Base-by-base conservation (phyloP, 92 coral and sea anemone genomes). In the Montipora capitata region DNA sequence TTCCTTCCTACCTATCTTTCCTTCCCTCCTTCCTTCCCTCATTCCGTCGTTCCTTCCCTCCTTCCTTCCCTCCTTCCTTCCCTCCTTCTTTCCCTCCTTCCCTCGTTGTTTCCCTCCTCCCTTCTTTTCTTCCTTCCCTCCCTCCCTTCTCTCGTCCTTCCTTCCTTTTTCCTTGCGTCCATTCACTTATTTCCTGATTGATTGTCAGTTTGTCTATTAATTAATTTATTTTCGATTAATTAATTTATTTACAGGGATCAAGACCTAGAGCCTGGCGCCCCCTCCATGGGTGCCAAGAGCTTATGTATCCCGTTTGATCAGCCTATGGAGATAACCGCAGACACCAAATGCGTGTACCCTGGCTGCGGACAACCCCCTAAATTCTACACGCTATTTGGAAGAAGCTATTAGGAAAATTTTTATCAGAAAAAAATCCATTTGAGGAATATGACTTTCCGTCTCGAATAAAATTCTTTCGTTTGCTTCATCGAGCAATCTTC, bases 241-340 rank as follows among this genome's bases (percentile, higher is more conserved):
- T 57, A 59, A 3, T 69, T 38, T 4, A 69, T 42, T 40, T 82
- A 14, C 84, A 97, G 99, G 93, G 98, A 97, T 88, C 98, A 92
- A 78, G 97, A 93, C 4, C 76, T 92, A 66, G 99, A 97, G 59
- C 91, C 91, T 40, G 99, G 99, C 10, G 99, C 99, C 2, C 99
- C 98, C 54, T 91, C 99, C 14, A 97, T 97, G 99, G 99, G 99
- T 13, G 99, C 99, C 49, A 97, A 97, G 75, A 96, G 95, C 16
- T 72, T 97, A 61, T 97, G 99, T 75, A 97, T 96, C 69, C 99
- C 99, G 56, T 97, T 97, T 94, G 85, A 94, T 15, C 99, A 97
- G 80, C 99, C 99, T 4, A 88, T 85, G 67, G 94, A 97, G 82
- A 74, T 97, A 82, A 89, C 97, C 66, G 84, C 96, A 61, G 94